Evolutionary conservation across 23 tunicate genomes (phyloP).

Genomic region (Clavelina lepadiformis): DNA sequence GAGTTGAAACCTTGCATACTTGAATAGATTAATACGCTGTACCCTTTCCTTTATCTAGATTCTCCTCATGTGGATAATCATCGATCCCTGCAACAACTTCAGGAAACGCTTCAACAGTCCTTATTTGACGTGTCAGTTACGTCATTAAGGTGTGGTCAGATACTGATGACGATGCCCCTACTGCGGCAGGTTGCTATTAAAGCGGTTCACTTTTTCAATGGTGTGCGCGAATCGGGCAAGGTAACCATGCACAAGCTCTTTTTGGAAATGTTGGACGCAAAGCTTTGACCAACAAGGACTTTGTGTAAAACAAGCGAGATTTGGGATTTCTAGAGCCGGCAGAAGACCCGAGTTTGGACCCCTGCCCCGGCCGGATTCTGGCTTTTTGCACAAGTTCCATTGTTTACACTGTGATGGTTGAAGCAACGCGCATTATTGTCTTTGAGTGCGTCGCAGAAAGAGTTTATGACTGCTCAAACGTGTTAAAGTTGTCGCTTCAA

Average conservation of each 20-base stretch:
- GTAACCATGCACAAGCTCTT: slow-evolving; percentile 73
- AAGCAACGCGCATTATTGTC: too few relatives aligned
- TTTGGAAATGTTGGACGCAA: slow-evolving; percentile 88
- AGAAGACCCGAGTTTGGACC: too few relatives aligned
- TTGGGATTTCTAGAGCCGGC: too few relatives aligned
- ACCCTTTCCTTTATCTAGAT: slow-evolving; percentile 23
- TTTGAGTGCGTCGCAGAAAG: too few relatives aligned
- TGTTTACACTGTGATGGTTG: too few relatives aligned
- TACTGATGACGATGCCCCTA: slow-evolving; percentile 71
- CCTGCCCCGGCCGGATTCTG: too few relatives aligned
- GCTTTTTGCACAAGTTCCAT: too few relatives aligned
- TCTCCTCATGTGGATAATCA: slow-evolving; percentile 72
- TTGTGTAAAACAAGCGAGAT: too few relatives aligned
- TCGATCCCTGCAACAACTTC: slow-evolving; percentile 30
- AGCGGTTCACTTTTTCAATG: slow-evolving; percentile 70
- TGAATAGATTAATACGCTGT: neutral
- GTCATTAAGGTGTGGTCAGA: slow-evolving; percentile 50
- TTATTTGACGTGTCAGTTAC: slow-evolving; percentile 23
- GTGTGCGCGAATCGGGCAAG: slow-evolving; percentile 60
- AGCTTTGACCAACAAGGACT: slow-evolving; percentile 55
- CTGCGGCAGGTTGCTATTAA: slow-evolving; percentile 63
- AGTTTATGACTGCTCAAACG: too few relatives aligned
- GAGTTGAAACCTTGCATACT: neutral
- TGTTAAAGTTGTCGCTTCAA: too few relatives aligned
- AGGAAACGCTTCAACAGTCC: slow-evolving; percentile 60